Base-by-base conservation (phyloP, 2,113 vertebrate genomes). In the Lathamus discolor region DNA sequence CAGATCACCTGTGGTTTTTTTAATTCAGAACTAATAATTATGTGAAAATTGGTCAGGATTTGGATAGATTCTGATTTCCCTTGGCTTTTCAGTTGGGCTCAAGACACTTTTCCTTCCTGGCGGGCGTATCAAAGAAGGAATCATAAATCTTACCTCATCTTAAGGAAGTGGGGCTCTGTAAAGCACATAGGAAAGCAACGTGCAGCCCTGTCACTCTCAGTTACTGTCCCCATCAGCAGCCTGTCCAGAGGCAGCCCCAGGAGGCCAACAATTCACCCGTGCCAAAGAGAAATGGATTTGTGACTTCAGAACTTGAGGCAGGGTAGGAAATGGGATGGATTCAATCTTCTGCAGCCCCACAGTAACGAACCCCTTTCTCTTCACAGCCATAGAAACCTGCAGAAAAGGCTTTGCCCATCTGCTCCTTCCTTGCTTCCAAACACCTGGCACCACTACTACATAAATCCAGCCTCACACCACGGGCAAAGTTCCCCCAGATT, bases 161-260 rank as follows among this genome's bases (percentile, higher is more conserved):
- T 41, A 80, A 88, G 91, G 92, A 96, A 96, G 67, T 15, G 15
- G 59, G 74, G 91, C 74, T 93, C 85, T 86, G 46, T 55, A 61
- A 52, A 72, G 88, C 54, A 84, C 89, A 81, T 86, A 44, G 90
- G 93, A 94, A 69, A 51, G 59, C 83, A 85, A 52, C 27, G 9
- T 59, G 87, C 86, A 64, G 91, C 72, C 79, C 75, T 89, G 95
- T 97, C 97, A 86, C 35, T 52, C 66, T 55, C 39, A 83, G 88
- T 94, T 89, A 94, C 73, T 35, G 39, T 77, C 92, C 81, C 92
- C 64, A 77, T 83, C 88, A 51, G 93, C 5, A 74, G 87, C 95
- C 63, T 68, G 57, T 25, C 89, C 88, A 35, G 54, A 88, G 86
- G 76, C 7, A 73, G 66, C 62, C 84, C 83, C 84, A 43, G 52